Conservation (phyloP, 2,888 invertebrate genomes). For the Tinea trinotella region DNA sequence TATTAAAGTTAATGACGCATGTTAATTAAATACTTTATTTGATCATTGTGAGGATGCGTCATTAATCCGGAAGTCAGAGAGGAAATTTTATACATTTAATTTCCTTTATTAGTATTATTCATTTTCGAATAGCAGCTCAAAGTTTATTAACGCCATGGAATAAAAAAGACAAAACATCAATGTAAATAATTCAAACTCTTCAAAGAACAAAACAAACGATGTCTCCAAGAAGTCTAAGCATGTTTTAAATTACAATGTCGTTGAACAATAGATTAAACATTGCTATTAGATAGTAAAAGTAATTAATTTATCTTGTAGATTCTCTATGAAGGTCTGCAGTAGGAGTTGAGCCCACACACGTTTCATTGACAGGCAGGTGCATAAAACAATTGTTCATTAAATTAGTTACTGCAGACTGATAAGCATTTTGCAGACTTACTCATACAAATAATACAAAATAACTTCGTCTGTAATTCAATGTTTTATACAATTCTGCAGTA, state of each 20-base stretch:
- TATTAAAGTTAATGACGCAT: background rate
- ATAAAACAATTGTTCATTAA: too few species aligned
- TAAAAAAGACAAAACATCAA: too few species aligned
- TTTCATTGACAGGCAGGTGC: background rate
- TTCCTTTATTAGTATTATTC: too few species aligned
- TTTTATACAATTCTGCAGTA: too few species aligned
- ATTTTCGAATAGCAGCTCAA: too few species aligned
- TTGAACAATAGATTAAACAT: slow-evolving; percentile 4
- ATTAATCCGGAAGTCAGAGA: background rate
- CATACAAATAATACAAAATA: too few species aligned
- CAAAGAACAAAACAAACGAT: background rate
- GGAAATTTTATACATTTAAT: too few species aligned
- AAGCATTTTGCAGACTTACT: too few species aligned
- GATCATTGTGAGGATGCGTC: background rate
- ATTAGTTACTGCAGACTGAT: too few species aligned
- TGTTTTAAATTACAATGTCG: background rate
- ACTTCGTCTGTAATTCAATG: too few species aligned
- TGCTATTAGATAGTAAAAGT: background rate
- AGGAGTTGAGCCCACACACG: background rate
- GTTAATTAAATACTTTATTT: background rate
- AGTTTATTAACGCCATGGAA: too few species aligned
- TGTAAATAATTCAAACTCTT: too few species aligned
- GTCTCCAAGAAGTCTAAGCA: background rate
- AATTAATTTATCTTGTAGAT: background rate
- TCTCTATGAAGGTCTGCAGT: background rate